Evolutionary conservation across 1,140 invertebrate genomes (phyloP), one percentile per base, ranked within the genome.

Genomic region (Druon quercuslanigerum): DNA sequence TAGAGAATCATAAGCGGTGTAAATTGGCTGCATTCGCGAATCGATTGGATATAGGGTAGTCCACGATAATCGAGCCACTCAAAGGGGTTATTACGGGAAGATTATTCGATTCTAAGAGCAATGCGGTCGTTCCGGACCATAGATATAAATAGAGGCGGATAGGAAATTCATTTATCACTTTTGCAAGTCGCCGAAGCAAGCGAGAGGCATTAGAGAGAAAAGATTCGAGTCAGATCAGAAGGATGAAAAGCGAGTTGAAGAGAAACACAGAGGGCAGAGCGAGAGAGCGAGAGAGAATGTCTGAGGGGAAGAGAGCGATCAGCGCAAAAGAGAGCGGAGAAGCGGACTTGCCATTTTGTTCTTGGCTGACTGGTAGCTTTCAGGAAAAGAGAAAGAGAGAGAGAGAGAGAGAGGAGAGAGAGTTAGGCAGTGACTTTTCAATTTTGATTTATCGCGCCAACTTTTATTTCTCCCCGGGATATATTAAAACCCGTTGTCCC

Each of bases 401-500:
- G 71, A 83, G 78, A 76, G 79, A 77, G 82, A 82, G 25, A 82
- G 78, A 73, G 71, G n/a, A n/a, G n/a, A n/a, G 77, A 72, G 82
- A 86, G 82, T 84, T 84, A 82, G 83, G 75, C 83, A 83, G 88
- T 82, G 87, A 89, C 90, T 91, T 91, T 91, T 90, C 88, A 90
- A 88, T 88, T 91, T 91, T 91, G 90, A 91, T 91, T 91, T 91
- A 91, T 91, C 82, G 86, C 85, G 83, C 84, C 77, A 91, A 91
- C 90, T 91, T 91, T 91, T 91, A 90, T 91, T 89, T 89, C 84
- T 71, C 77, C 78, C 76, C 40, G 79, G 71, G 85, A 91, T 88
- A 91, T 91, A 91, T 91, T 91, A 91, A 91, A 91, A 90, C 85
- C 85, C 89, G 89, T 91, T 91, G 90, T 90, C 89, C 87, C 87